Percentiles rank a stretch among this genome's conserved stretches.
Evolutionary conservation across 2,113 vertebrate species (phyloP).

Genomic region (Plecotus auritus): DNA sequence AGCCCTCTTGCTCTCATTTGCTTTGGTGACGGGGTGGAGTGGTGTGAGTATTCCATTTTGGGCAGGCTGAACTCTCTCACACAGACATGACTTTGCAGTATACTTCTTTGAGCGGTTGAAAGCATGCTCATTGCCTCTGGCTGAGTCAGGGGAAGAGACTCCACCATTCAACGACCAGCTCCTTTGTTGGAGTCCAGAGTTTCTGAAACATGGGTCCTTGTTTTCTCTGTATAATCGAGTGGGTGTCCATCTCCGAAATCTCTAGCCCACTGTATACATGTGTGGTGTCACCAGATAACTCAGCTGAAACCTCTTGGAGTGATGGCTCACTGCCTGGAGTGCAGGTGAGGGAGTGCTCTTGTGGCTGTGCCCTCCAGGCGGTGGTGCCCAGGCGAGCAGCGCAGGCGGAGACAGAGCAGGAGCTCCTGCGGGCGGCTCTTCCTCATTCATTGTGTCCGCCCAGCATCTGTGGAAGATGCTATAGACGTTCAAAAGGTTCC

Average conservation of each 20-base stretch:
- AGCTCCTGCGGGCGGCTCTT: fast-evolving
- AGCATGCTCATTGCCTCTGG: background rate
- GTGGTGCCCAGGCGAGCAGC: background rate
- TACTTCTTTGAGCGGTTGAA: background rate
- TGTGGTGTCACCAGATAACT: background rate
- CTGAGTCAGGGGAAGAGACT: background rate
- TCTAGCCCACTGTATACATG: background rate
- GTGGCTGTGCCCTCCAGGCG: background rate
- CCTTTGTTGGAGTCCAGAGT: background rate
- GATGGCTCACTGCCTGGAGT: background rate
- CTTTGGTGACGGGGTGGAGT: background rate
- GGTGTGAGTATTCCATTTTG: background rate
- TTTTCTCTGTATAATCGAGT: background rate
- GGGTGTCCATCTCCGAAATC: background rate
- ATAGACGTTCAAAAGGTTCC: background rate
- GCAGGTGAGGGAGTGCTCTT: background rate
- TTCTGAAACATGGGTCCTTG: background rate
- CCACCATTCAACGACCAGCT: background rate
- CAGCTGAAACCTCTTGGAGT: background rate
- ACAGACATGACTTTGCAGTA: background rate
- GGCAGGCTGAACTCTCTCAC: background rate
- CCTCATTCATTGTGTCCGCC: background rate
- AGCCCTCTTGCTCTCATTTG: background rate
- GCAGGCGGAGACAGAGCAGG: fast-evolving
- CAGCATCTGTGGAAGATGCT: background rate